Conservation (phyloP, 1,140 invertebrate species). For the Cydia splendana region DNA sequence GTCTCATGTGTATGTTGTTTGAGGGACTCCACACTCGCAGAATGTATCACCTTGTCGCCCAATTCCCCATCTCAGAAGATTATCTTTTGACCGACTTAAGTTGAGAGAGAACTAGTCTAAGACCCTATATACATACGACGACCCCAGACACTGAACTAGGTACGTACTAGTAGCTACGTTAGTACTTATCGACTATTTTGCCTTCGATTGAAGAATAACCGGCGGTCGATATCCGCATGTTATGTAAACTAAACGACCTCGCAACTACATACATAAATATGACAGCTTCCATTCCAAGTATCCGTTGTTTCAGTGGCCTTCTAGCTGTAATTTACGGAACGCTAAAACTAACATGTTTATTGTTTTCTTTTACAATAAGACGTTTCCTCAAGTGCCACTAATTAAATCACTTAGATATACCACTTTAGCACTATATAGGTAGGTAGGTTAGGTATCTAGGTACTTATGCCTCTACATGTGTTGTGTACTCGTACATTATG, state of each 20-base stretch:
- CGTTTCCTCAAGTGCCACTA: not conserved
- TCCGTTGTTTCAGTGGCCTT: constrained; percentile 24
- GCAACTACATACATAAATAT: not conserved
- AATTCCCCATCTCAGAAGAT: no score
- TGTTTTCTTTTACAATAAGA: not conserved
- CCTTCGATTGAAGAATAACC: constrained; percentile 5
- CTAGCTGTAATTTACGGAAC: constrained; percentile 12
- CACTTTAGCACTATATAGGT: no score
- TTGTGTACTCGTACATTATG: no score
- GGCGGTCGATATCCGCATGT: constrained; percentile 25
- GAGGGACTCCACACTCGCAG: no score
- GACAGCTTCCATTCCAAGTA: constrained; percentile 2
- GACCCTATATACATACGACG: no score
- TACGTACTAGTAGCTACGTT: not conserved
- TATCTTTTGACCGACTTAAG: no score
- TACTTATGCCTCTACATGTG: no score
- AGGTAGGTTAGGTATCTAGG: no score
- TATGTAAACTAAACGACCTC: constrained; percentile 20
- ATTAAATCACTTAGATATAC: not conserved
- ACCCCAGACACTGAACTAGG: not conserved
- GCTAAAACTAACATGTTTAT: constrained; percentile 18
- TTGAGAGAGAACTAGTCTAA: no score
- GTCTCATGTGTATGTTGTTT: no score
- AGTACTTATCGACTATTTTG: constrained; percentile 15
- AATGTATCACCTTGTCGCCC: no score